Conservation (phyloP, 2,888 invertebrate genomes). For the Lutraria lutraria region DNA sequence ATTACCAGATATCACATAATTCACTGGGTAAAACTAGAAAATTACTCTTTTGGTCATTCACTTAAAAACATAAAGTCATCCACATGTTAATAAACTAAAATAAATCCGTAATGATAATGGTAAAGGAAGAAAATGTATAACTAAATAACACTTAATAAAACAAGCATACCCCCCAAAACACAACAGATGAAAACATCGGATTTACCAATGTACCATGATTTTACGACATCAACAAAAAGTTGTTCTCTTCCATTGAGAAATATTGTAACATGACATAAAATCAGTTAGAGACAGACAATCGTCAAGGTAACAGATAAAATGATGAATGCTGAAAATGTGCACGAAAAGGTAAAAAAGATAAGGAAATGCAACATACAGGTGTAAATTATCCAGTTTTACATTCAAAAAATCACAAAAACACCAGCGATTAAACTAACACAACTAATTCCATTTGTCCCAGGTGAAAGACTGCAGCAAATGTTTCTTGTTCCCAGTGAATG, state of each 20-base stretch:
- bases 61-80: neutral
- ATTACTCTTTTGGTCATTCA: too few relatives aligned
- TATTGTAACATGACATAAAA: neutral
- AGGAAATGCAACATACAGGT: constrained; percentile 9
- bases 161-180: neutral
- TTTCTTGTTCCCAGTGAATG: neutral
- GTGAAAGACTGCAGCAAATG: neutral
- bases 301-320: neutral
- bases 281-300: neutral
- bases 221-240: neutral
- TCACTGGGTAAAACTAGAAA: too few relatives aligned
- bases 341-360: neutral
- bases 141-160: neutral
- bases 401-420: constrained; percentile 12
- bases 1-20: too few relatives aligned
- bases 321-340: neutral
- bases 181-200: neutral
- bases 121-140: neutral
- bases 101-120: neutral
- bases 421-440: neutral
- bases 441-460: neutral
- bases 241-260: neutral
- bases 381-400: neutral
- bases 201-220: too few relatives aligned
- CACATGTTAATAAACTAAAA: neutral